Conservation (phyloP, 2,888 invertebrate species). For the Ethmia dodecea region DNA sequence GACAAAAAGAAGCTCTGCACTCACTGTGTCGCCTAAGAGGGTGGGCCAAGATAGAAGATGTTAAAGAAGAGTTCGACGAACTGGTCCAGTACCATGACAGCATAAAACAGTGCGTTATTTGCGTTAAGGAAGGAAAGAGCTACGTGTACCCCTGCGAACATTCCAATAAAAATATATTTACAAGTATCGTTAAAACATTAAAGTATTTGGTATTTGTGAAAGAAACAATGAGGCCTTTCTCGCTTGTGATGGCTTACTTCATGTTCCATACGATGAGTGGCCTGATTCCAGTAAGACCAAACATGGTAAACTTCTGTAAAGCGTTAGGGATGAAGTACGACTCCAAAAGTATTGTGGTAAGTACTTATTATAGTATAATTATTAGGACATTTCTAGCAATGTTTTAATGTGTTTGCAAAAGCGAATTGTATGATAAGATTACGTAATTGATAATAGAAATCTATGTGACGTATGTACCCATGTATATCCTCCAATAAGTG, state of each 20-base stretch:
- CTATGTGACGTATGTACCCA: neutral
- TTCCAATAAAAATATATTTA: constrained; percentile 33
- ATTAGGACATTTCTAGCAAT: neutral
- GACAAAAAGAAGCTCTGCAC: constrained; percentile 68
- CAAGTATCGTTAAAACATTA: constrained; percentile 36
- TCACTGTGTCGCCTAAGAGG: constrained; percentile 77
- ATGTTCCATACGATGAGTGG: constrained; percentile 73
- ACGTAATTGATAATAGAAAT: too few species aligned
- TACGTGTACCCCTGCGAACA: constrained; percentile 43
- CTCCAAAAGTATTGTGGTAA: constrained; percentile 65
- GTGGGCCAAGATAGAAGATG: constrained; percentile 70
- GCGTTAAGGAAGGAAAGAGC: constrained; percentile 39
- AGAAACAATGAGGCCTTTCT: constrained; percentile 71
- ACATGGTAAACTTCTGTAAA: constrained; percentile 74
- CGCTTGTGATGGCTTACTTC: constrained; percentile 71
- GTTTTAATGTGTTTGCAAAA: too few species aligned
- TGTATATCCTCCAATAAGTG: neutral
- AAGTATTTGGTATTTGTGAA: constrained; percentile 63
- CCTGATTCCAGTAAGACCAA: constrained; percentile 66
- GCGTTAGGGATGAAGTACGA: constrained; percentile 66
- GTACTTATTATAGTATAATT: constrained; percentile 21
- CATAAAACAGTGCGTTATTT: constrained; percentile 49
- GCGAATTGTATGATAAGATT: too few species aligned
- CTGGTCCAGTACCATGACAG: constrained; percentile 60
- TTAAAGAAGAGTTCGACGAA: constrained; percentile 68